phyloP scores from a whole-genome alignment of 2,797 vertebrate genomes.

The Fistularia commersonii region DNA sequence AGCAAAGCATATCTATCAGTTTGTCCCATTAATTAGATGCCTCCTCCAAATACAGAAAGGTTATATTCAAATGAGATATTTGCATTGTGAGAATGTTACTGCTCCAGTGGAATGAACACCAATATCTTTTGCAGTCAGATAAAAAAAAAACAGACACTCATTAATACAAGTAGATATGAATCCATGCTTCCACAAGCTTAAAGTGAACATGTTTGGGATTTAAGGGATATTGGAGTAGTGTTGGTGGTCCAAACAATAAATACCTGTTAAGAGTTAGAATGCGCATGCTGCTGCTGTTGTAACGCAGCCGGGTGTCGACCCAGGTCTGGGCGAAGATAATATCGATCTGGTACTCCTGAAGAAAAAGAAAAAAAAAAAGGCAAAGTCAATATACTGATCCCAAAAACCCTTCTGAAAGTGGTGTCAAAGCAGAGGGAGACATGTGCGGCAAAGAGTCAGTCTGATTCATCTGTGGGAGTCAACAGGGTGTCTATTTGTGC shows the following conservation, averaged over 20 bases:
- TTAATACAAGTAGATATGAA: too few relatives aligned
- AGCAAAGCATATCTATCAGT: conserved; percentile 57
- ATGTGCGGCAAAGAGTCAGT: conserved; percentile 1
- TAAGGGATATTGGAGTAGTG: background rate
- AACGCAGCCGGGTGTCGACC: conserved; percentile 89
- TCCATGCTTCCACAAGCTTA: background rate
- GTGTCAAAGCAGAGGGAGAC: background rate
- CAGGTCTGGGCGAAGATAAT: conserved; percentile 94
- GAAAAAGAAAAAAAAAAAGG: conserved; percentile 20
- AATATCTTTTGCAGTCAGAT: background rate
- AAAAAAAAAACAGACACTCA: too few relatives aligned
- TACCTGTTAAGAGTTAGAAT: conserved; percentile 82
- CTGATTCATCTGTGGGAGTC: conserved; percentile 9
- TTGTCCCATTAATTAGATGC: conserved; percentile 53
- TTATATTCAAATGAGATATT: conserved; percentile 43
- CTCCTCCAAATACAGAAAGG: conserved; percentile 28
- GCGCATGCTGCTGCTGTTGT: conserved; percentile 91
- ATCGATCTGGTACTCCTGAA: conserved; percentile 93
- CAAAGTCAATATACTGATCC: conserved; percentile 18
- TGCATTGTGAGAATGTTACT: conserved; percentile 2
- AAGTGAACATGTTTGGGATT: background rate
- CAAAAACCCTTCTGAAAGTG: too few relatives aligned
- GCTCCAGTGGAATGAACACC: background rate
- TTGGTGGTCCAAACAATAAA: background rate
- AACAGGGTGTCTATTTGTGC: conserved; percentile 25